Evolutionary conservation across 2,888 invertebrate species (phyloP).

Genomic region (Hoplodrina ambigua): DNA sequence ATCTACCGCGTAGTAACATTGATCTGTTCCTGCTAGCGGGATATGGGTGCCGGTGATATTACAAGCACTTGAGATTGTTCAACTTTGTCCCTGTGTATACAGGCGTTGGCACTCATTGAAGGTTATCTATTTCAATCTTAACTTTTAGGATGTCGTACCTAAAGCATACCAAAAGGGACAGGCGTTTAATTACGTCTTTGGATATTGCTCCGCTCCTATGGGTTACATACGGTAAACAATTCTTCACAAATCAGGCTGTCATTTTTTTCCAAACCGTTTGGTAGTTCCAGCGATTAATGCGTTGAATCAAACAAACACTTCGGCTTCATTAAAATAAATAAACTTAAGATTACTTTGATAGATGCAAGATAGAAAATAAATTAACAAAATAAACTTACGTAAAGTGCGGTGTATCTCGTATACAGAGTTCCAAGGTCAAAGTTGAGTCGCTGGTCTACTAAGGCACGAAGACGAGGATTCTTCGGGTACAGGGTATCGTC

Average conservation of each 20-base stretch:
- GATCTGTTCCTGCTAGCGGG: conserved; percentile 26
- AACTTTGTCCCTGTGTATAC: conserved; percentile 9
- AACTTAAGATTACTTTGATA: too few species aligned
- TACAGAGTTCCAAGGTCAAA: conserved; percentile 91
- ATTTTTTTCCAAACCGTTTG: too few species aligned
- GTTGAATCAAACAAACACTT: too few species aligned
- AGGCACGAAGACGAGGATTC: conserved; percentile 91
- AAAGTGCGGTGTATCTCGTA: conserved; percentile 87
- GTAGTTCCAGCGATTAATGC: too few species aligned
- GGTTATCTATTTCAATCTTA: neutral
- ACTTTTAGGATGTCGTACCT: neutral
- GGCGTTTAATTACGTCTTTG: too few species aligned
- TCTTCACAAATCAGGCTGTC: too few species aligned
- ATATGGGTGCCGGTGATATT: neutral
- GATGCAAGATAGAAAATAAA: neutral
- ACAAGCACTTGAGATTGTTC: conserved; percentile 24
- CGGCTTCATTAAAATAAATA: too few species aligned
- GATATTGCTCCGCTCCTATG: too few species aligned
- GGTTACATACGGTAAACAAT: too few species aligned
- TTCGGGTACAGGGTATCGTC: conserved; percentile 92
- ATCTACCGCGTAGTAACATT: conserved; percentile 35
- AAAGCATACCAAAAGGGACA: too few species aligned
- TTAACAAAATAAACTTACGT: conserved; percentile 85
- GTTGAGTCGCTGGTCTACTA: conserved; percentile 91
- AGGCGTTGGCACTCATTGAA: neutral